Evolutionary conservation across 1,140 invertebrate species (phyloP).

Genomic region (Drosophila lini): DNA sequence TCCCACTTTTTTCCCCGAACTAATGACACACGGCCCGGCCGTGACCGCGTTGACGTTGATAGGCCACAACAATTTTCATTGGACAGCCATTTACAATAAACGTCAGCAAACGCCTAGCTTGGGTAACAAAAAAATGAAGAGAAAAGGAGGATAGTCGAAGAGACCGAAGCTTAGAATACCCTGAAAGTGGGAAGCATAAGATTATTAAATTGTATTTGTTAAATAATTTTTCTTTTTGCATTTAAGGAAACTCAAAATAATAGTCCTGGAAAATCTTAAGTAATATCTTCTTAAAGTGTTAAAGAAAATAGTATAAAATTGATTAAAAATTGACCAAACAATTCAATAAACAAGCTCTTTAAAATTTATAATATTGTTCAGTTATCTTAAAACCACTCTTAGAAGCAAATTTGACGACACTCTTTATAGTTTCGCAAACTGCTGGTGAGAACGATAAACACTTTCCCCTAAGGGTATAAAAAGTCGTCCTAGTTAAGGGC

Average conservation of each 20-base stretch:
- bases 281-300: no score
- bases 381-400: background rate
- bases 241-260: no score
- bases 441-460: background rate
- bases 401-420: no score
- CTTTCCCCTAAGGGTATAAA: conserved; percentile 8
- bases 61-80: conserved; percentile 82
- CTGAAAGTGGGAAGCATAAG: background rate
- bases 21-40: conserved; percentile 76
- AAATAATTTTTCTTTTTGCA: no score
- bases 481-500: conserved; percentile 60
- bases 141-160: background rate
- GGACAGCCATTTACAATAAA: conserved; percentile 82
- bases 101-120: conserved; percentile 64
- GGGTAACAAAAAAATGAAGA: conserved; percentile 7
- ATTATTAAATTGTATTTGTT: no score
- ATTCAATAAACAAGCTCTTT: background rate
- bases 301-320: no score
- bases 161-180: conserved; percentile 6
- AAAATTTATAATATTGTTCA: background rate
- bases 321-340: no score
- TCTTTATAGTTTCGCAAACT: background rate
- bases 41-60: conserved; percentile 76
- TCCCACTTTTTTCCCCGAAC: conserved; percentile 47
- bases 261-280: no score